Evolutionary conservation across 2,797 vertebrate genomes (phyloP), one percentile per base, ranked within the genome.

Genomic region (Notamacropus eugenii): DNA sequence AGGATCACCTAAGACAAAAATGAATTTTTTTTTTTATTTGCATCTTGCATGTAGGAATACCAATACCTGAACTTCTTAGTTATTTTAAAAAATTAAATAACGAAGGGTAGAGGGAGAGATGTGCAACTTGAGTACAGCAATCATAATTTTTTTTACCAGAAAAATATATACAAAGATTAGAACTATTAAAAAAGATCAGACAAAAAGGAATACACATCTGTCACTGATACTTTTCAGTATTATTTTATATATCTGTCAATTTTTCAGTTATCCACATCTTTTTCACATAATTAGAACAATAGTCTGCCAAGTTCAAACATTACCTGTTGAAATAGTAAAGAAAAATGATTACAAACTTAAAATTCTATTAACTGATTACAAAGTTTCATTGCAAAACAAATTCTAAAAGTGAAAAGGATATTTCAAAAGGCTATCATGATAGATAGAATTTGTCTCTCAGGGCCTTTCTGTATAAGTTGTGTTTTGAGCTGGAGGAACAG

Each of bases 301-400:
- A 99, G 99, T 98, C 99, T 99, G 96, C 98, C 99, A 92, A 99
- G 99, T 98, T 99, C 99, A 99, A 99, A 99, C 99, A 99, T 98
- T 95, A 99, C 99, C 99, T 99, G 97, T 40, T 97, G 95, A 97
- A 87, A 97, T 62, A 97, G 92, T 58, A 98, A 98, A 98, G 50
- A 31, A 12, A 55, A 55, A 90, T 97, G 54, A 93, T 1, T 94
- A 59, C n/a, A 62, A 74, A 92, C 54, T 91, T 40, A 19, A 52
- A 55, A 14, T 27, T 57, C 67, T 67, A 40, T 90, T 90, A 13
- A 92, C 31, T 62, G 57, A 29, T 54, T 52, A 24, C 46, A 11
- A 62, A 90, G 62, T 92, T 94, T 93, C 74, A 31, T 87, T 4
- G 28, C 59, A 55, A 93, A 90, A 28, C 54, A 94, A 92, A 58